These are phyloP conservation scores for Catagonus wagneri DNA, from an alignment of 2,113 vertebrate species.

Conservation along the genomic window DNA sequence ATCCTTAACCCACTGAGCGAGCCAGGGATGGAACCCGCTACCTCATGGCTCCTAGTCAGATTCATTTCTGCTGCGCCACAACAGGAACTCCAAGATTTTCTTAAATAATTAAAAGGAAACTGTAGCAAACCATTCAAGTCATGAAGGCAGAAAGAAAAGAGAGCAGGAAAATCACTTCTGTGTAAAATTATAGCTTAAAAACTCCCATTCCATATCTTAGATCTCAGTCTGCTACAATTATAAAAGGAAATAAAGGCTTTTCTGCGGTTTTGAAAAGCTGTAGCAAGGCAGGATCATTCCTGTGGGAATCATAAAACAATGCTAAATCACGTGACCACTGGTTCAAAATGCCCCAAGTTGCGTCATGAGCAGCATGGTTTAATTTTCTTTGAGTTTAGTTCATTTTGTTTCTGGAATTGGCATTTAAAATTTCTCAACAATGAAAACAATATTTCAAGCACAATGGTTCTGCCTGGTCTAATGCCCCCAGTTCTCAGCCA, in stretches of 20 bases:
- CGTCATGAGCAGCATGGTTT: not conserved
- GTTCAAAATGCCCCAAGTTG: not conserved
- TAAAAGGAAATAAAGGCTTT: not conserved
- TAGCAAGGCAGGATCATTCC: not conserved
- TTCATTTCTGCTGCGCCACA: too few species aligned
- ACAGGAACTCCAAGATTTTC: too few species aligned
- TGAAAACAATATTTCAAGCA: not conserved
- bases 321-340: not conserved
- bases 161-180: not conserved
- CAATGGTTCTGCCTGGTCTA: not conserved
- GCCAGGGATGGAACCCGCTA: too few species aligned
- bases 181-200: constrained; percentile 4
- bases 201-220: not conserved
- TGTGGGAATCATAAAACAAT: not conserved
- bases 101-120: constrained; percentile 31
- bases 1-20: too few species aligned
- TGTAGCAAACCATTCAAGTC: not conserved
- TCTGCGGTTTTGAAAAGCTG: not conserved
- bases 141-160: constrained; percentile 11
- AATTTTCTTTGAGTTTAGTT: constrained; percentile 36
- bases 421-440: constrained; percentile 1
- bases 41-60: too few species aligned
- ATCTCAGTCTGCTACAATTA: not conserved
- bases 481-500: not conserved
- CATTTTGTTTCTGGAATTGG: not conserved